These are phyloP conservation scores for Pogonomyrmex californicus DNA, from an alignment of 1,140 invertebrate genomes.

Conservation along the genomic window DNA sequence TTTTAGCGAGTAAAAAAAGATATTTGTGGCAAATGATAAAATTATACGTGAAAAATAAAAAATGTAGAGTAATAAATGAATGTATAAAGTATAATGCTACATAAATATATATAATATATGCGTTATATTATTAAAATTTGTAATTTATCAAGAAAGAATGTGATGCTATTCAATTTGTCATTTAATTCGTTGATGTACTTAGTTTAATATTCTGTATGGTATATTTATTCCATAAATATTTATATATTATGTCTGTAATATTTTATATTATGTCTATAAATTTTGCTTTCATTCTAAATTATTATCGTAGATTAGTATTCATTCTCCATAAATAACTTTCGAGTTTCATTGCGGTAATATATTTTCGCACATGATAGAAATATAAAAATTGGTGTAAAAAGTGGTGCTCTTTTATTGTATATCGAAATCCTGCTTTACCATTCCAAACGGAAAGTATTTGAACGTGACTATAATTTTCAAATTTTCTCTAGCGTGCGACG, in stretches of 20 bases:
- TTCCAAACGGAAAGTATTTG: constrained; percentile 38
- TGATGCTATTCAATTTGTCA: constrained; percentile 31
- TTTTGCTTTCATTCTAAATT: constrained; percentile 37
- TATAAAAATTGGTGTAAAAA: constrained; percentile 35
- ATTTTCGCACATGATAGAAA: constrained; percentile 44
- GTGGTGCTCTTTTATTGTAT: constrained; percentile 29
- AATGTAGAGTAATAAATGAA: not conserved
- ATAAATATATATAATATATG: not conserved
- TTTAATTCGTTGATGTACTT: not conserved
- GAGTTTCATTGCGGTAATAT: constrained; percentile 14
- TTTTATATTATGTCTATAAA: not conserved
- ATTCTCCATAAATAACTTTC: not conserved
- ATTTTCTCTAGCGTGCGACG: constrained; percentile 6
- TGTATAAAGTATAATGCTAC: not conserved
- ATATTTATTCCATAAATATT: constrained; percentile 30
- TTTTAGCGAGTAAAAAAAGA: not conserved
- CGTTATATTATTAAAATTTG: constrained; percentile 10
- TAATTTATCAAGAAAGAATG: constrained; percentile 26
- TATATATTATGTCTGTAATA: too few relatives aligned
- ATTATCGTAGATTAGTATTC: constrained; percentile 34
- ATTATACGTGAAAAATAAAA: not conserved
- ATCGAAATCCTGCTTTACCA: constrained; percentile 44
- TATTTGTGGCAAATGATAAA: not conserved
- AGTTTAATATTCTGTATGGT: constrained; percentile 6
- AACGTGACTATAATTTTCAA: constrained; percentile 62